Evolutionary conservation across 2,888 invertebrate genomes (phyloP), one percentile per base, ranked within the genome.

Genomic region (Cremastinae sp.): DNA sequence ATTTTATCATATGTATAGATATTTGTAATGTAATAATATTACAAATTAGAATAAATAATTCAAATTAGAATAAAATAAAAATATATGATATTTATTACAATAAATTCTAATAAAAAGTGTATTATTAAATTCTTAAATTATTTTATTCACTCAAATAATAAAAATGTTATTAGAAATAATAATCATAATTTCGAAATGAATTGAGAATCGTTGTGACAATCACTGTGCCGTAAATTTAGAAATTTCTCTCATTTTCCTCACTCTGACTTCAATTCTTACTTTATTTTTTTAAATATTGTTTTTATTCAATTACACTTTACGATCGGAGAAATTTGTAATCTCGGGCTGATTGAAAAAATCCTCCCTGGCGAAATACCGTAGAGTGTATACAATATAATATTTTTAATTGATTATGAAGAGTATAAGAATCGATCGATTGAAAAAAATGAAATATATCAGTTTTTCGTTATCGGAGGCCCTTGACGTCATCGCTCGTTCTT

Each of bases 401-500:
- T 4, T 16, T 7, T 1, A 51, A 34, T 18, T 7, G 5, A 43
- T 10, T 43, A 41, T 20, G 0, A 10, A 3, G 22, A n/a, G 28
- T 20, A 43, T 66, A 49, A 51, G 16, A 14, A 14, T n/a, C 51
- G 36, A 49, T 38, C 16, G 12, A 38, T n/a, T 59, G n/a, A 68
- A 49, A 54, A 45, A 62, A 54, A 62, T 45, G 53, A 9, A 34
- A 53, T 38, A 54, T 47, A 53, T 64, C 22, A 58, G 14, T 58
- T 56, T 56, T 66, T 64, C 62, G 54, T 68, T 16, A 59, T 64
- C 68, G 73, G 59, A 73, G 70, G 62, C 71, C 74, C 78, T 73
- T 78, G 79, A 84, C 79, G 82, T 85, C 82, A 84, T 79, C 80
- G 81, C 84, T 88, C 83, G 86, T 88, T 89, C 86, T 88, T 89